Conservation (phyloP, 1,140 invertebrate species). For the Mercenaria mercenaria region DNA sequence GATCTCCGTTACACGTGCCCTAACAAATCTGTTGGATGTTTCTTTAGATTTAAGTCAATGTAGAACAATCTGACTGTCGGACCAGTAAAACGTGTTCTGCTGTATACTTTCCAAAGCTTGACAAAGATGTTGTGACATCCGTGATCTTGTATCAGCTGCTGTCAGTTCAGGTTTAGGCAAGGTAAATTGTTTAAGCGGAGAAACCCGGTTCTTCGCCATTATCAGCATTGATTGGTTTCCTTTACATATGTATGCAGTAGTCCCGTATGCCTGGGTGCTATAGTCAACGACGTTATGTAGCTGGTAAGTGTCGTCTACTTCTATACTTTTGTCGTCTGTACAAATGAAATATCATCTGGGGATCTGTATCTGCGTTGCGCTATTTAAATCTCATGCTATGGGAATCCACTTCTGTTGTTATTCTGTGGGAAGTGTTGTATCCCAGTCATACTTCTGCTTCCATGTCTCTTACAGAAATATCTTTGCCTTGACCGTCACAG, state of each 20-base stretch:
- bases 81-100: conserved; percentile 36
- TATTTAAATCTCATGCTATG: too few species aligned
- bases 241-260: conserved; percentile 23
- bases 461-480: too few species aligned
- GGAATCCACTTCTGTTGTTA: not conserved
- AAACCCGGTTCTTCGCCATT: conserved; percentile 58
- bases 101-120: not conserved
- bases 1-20: conserved; percentile 49
- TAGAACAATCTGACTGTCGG: conserved; percentile 68
- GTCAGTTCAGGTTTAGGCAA: conserved; percentile 61
- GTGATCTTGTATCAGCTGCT: conserved; percentile 52
- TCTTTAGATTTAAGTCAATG: conserved; percentile 54
- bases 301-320: not conserved
- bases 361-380: too few species aligned
- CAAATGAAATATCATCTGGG: too few species aligned
- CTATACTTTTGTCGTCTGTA: too few species aligned
- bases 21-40: conserved; percentile 50
- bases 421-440: not conserved
- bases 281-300: conserved; percentile 54
- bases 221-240: conserved; percentile 31
- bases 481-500: too few species aligned
- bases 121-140: conserved; percentile 35
- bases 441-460: too few species aligned
- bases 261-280: conserved; percentile 59
- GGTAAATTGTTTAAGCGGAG: conserved; percentile 49